These are phyloP conservation scores for Parelbella ahira DNA, from an alignment of 2,888 invertebrate species.

Conservation along the genomic window DNA sequence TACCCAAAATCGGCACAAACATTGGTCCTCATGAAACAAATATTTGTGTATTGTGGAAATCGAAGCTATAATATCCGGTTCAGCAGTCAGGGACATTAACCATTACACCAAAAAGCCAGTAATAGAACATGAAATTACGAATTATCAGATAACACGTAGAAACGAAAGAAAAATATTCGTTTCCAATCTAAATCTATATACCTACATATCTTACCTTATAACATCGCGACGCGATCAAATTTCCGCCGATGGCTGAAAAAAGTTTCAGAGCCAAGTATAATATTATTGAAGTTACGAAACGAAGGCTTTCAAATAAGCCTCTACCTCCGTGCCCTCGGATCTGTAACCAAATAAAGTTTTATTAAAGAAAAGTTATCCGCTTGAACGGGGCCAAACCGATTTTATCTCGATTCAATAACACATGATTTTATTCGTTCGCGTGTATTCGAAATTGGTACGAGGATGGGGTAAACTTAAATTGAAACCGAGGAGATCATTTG, in stretches of 20 bases:
- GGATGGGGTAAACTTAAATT: conserved; percentile 21
- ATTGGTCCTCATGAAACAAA: no score
- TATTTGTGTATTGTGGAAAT: no score
- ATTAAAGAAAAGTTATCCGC: conserved; percentile 54
- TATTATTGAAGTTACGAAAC: conserved; percentile 42
- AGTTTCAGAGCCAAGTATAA: conserved; percentile 33
- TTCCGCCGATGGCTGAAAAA: conserved; percentile 32
- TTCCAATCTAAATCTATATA: no score
- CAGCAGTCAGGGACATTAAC: no score
- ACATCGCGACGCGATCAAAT: conserved; percentile 30
- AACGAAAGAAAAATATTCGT: no score
- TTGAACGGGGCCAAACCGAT: conserved; percentile 34
- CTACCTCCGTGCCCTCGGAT: conserved; percentile 43
- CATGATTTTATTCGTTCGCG: conserved; percentile 54
- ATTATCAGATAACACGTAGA: no score
- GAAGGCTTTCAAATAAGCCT: conserved; percentile 47
- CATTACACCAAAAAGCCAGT: no score
- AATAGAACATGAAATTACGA: no score
- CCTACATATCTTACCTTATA: conserved; percentile 27
- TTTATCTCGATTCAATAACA: conserved; percentile 41
- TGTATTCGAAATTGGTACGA: conserved; percentile 25
- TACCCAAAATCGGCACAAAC: no score
- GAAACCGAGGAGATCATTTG: conserved; percentile 16
- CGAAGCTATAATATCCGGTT: no score
- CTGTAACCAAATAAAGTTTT: conserved; percentile 55